These are phyloP conservation scores for Phenacoccus solenopsis DNA, from an alignment of 1,140 invertebrate genomes.

Conservation along the genomic window DNA sequence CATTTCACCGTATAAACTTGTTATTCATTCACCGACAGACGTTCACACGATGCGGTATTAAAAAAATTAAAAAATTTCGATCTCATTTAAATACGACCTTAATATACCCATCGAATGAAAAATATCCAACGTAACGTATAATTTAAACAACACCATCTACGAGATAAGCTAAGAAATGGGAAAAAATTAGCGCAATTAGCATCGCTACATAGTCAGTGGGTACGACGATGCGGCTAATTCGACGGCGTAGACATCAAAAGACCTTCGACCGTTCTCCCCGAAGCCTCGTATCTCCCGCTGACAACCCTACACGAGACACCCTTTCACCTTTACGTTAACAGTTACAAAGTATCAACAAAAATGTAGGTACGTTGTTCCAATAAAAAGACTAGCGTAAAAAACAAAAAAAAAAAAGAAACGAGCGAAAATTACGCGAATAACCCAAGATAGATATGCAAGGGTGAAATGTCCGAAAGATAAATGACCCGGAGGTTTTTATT, in stretches of 20 bases:
- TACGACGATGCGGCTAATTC: neutral
- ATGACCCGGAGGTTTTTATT: conserved; percentile 4
- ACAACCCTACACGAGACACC: neutral
- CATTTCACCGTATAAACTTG: too few species aligned
- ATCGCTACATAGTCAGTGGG: neutral
- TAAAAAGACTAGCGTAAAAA: too few species aligned
- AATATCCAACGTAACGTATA: neutral
- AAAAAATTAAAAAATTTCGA: neutral
- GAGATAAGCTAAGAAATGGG: neutral
- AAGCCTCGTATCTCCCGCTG: neutral
- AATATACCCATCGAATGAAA: neutral
- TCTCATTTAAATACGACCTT: neutral
- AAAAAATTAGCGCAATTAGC: neutral
- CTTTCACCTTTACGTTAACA: neutral
- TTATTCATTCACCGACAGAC: too few species aligned
- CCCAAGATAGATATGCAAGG: conserved; percentile 5
- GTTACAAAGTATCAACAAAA: neutral
- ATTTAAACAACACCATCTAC: too few species aligned
- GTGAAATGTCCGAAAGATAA: conserved; percentile 16
- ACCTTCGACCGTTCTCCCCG: neutral
- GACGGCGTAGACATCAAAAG: neutral
- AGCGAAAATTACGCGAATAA: neutral
- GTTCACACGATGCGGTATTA: too few species aligned
- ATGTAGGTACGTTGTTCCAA: neutral
- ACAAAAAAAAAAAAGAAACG: neutral